These are phyloP conservation scores for Prietella phreatophila DNA, from an alignment of 2,113 vertebrate genomes.

Conservation along the genomic window DNA sequence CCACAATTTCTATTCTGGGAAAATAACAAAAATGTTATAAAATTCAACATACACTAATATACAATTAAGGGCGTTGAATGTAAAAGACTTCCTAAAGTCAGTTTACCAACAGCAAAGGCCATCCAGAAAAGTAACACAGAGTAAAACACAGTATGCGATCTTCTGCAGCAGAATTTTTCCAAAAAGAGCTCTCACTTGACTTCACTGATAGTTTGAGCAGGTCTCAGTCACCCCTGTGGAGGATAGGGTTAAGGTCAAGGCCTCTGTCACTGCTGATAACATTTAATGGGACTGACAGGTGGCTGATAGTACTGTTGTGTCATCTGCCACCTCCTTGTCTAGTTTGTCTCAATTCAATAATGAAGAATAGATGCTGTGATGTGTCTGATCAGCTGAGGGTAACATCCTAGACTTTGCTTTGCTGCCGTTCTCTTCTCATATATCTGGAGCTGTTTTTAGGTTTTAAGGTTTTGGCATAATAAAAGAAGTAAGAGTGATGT, in stretches of 20 bases:
- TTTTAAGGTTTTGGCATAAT: slow-evolving; percentile 17
- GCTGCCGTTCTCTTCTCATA: slow-evolving; percentile 6
- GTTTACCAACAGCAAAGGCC: too few species aligned
- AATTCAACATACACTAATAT: background rate
- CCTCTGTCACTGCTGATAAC: slow-evolving; percentile 70
- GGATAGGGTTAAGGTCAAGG: slow-evolving; percentile 70
- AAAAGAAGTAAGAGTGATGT: slow-evolving; percentile 25
- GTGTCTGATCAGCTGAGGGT: slow-evolving; percentile 62
- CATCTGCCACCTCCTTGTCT: slow-evolving; percentile 69
- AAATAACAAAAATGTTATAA: background rate
- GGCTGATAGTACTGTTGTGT: slow-evolving; percentile 67
- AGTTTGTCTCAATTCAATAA: slow-evolving; percentile 72
- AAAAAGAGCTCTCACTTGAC: background rate
- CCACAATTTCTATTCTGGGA: background rate
- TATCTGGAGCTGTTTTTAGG: background rate
- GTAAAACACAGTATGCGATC: background rate
- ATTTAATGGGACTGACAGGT: slow-evolving; percentile 73
- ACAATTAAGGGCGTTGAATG: background rate
- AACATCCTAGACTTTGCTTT: slow-evolving; percentile 48
- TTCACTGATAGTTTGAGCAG: slow-evolving; percentile 3
- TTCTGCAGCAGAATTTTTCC: background rate
- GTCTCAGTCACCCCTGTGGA: slow-evolving; percentile 56
- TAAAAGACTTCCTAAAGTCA: background rate
- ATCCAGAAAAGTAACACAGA: background rate
- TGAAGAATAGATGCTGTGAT: slow-evolving; percentile 59